Conservation (phyloP, 2,888 invertebrate species). For the Mimas tiliae region DNA sequence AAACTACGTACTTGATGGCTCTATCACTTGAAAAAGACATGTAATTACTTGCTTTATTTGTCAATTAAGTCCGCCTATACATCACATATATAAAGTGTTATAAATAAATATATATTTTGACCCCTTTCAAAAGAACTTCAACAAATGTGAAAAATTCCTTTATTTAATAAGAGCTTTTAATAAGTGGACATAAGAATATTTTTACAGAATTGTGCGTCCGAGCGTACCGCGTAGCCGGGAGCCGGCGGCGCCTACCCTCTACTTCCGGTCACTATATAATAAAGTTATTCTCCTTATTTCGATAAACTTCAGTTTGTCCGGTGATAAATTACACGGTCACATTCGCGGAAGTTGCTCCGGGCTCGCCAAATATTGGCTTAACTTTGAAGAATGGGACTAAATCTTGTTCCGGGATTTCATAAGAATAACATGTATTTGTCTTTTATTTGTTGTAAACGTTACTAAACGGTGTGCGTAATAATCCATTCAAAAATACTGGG, state of each 20-base stretch:
- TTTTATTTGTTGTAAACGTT: constrained; percentile 15
- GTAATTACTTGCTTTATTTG: no score
- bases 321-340: constrained; percentile 81
- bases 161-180: constrained; percentile 1
- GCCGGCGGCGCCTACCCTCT: constrained; percentile 51
- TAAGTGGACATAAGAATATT: constrained; percentile 6
- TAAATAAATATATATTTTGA: no score
- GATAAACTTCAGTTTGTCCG: constrained; percentile 83
- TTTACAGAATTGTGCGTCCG: constrained; percentile 43
- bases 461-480: background rate
- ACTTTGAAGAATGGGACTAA: constrained; percentile 72
- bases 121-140: no score
- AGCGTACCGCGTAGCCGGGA: constrained; percentile 49
- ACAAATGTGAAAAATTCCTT: background rate
- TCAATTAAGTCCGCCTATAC: no score
- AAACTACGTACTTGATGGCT: no score
- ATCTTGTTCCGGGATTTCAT: constrained; percentile 62
- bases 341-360: constrained; percentile 64
- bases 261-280: constrained; percentile 84
- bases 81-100: no score
- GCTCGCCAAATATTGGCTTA: constrained; percentile 82
- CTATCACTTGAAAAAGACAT: no score
- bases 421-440: constrained; percentile 52
- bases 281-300: constrained; percentile 84
- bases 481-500: constrained; percentile 4